These are phyloP conservation scores for Saxidomus purpurata DNA, from an alignment of 1,140 invertebrate genomes.

Conservation along the genomic window DNA sequence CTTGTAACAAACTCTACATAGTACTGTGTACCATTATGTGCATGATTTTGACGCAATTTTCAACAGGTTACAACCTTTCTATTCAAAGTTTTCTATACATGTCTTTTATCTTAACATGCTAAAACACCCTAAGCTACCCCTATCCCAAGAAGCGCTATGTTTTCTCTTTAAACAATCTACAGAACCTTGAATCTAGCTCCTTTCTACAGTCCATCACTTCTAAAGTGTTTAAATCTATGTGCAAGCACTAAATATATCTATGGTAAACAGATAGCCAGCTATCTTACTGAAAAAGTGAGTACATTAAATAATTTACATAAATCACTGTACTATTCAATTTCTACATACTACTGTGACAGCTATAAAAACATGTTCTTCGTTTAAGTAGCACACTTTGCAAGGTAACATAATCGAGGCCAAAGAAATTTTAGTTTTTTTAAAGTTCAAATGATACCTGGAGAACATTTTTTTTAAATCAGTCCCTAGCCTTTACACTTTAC, in stretches of 20 bases:
- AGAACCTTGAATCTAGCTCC: not conserved
- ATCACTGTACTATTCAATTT: not conserved
- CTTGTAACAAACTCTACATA: too few species aligned
- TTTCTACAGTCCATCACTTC: not conserved
- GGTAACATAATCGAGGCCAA: not conserved
- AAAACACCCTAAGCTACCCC: not conserved
- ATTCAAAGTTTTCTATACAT: too few species aligned
- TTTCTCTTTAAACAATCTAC: not conserved
- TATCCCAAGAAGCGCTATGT: conserved; percentile 16
- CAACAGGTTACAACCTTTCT: too few species aligned
- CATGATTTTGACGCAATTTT: too few species aligned
- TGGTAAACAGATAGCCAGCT: conserved; percentile 28
- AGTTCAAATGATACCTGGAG: too few species aligned
- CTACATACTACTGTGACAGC: not conserved
- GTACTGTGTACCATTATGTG: too few species aligned
- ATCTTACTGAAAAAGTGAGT: not conserved
- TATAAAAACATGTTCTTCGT: not conserved
- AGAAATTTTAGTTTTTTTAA: too few species aligned
- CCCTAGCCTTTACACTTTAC: too few species aligned
- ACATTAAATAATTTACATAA: not conserved
- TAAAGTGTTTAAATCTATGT: not conserved
- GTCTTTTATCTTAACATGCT: too few species aligned
- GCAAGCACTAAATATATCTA: not conserved
- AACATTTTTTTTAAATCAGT: too few species aligned
- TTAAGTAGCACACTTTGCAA: not conserved